These are phyloP conservation scores for Chrysomallon squamiferum DNA, from an alignment of 1,140 invertebrate species.

Conservation along the genomic window DNA sequence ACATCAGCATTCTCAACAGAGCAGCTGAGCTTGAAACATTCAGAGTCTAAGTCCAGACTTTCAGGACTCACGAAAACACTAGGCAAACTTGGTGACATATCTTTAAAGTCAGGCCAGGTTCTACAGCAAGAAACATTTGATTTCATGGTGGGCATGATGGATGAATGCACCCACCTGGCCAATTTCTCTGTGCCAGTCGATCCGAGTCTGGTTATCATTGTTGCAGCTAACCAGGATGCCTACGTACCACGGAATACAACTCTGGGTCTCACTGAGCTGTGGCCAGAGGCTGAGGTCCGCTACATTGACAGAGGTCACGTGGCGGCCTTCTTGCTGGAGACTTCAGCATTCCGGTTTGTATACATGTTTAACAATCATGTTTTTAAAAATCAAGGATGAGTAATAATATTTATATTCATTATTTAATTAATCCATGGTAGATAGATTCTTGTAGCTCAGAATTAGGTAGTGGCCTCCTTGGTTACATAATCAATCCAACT, in stretches of 20 bases:
- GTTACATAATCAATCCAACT: too few species aligned
- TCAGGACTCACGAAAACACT: not conserved
- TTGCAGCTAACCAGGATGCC: constrained; percentile 75
- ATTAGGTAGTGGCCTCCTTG: not conserved
- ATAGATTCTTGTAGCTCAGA: too few species aligned
- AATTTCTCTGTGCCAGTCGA: constrained; percentile 88
- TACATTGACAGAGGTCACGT: constrained; percentile 89
- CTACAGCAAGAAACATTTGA: constrained; percentile 66
- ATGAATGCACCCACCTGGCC: constrained; percentile 95
- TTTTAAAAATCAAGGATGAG: too few species aligned
- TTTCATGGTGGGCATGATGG: constrained; percentile 98
- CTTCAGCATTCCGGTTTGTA: constrained; percentile 82
- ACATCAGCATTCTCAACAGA: not conserved
- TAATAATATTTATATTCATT: not conserved
- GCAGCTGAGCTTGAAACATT: constrained; percentile 13
- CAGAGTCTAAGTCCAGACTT: constrained; percentile 14
- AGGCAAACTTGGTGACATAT: too few species aligned
- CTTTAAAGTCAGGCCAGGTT: not conserved
- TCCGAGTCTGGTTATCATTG: constrained; percentile 66
- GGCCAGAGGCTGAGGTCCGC: constrained; percentile 88
- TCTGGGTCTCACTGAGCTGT: constrained; percentile 82
- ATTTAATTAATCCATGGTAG: not conserved
- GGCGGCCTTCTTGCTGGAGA: constrained; percentile 84
- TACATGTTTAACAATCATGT: too few species aligned
- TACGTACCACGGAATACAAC: constrained; percentile 89